Conservation (phyloP, 2,113 vertebrate genomes). For the Apodemus speciosus region DNA sequence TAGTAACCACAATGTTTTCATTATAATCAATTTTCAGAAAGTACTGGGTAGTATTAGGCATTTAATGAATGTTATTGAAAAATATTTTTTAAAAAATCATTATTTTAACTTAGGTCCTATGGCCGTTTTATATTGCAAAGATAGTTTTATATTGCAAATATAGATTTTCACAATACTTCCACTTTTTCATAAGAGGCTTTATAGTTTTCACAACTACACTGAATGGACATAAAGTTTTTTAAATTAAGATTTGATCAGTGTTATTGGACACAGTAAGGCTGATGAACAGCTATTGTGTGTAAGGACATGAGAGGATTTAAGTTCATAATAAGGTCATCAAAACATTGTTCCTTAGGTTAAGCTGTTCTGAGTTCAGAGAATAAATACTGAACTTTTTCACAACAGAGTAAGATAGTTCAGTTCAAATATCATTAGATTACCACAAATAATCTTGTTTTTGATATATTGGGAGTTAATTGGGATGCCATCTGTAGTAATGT, state of each 20-base stretch:
- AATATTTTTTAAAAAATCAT: conserved; percentile 30
- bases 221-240: not conserved
- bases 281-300: not conserved
- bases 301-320: not conserved
- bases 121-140: not conserved
- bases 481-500: not conserved
- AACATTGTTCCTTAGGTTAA: not conserved
- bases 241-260: conserved; percentile 8
- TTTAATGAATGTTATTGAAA: conserved; percentile 61
- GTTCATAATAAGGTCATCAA: not conserved
- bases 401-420: not conserved
- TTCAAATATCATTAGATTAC: not conserved
- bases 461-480: not conserved
- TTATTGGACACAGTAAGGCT: not conserved
- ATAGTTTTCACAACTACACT: not conserved
- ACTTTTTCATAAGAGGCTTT: conserved; percentile 14
- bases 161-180: conserved; percentile 44
- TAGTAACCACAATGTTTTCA: conserved; percentile 44
- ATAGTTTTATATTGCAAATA: not conserved
- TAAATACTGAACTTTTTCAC: not conserved
- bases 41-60: conserved; percentile 5
- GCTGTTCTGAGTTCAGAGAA: not conserved
- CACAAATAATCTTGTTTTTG: not conserved
- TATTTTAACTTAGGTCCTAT: conserved; percentile 39
- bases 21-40: conserved; percentile 55